Percentiles rank a stretch among this genome's conserved stretches.
phyloP scores from a whole-genome alignment of 2,113 vertebrate species.

The Halcyon senegalensis region DNA sequence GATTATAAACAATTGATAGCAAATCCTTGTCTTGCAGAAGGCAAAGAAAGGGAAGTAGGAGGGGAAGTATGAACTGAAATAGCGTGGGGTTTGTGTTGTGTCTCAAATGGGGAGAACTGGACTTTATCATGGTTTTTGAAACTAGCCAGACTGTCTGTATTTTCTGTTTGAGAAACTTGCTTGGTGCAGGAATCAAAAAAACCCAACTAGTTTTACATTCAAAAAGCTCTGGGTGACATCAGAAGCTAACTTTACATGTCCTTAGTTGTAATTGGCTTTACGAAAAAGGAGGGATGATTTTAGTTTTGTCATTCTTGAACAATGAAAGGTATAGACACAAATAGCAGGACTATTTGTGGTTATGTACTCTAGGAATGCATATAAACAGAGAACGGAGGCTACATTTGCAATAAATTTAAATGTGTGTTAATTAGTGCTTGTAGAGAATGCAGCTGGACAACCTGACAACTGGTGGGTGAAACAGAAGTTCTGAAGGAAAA shows the following conservation, averaged over 20 bases:
- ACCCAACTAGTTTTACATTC: neutral
- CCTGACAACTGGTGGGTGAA: neutral
- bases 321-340: neutral
- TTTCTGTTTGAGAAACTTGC: neutral
- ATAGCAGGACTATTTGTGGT: neutral
- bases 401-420: neutral
- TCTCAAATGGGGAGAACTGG: neutral
- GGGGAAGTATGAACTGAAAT: neutral
- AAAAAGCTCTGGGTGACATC: neutral
- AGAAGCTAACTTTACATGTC: neutral
- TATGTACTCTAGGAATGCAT: neutral
- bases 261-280: neutral
- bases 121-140: neutral
- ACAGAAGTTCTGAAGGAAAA: neutral
- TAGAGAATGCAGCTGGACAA: neutral
- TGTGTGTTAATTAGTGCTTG: neutral
- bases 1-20: neutral
- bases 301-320: neutral
- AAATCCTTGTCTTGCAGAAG: neutral
- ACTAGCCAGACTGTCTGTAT: neutral
- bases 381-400: neutral
- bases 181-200: neutral
- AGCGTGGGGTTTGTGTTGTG: fast-evolving
- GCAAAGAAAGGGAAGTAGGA: neutral
- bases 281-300: neutral